phyloP scores from a whole-genome alignment of 2,113 vertebrate genomes.

The Hydrochoerus hydrochaeris region DNA sequence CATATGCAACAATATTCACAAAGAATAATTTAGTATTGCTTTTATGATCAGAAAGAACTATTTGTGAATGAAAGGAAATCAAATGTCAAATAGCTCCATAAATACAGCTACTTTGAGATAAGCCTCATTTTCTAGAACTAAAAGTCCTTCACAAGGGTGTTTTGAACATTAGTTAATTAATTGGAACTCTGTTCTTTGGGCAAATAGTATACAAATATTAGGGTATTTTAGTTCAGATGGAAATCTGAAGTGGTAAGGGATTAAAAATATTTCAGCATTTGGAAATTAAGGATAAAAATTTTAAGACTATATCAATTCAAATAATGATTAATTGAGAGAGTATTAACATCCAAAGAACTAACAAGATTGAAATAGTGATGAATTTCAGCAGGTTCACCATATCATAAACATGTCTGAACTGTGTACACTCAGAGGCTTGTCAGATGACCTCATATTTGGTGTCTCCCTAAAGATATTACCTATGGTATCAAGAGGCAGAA shows the following conservation, averaged over 20 bases:
- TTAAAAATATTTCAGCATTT: slow-evolving; percentile 42
- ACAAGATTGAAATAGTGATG: neutral
- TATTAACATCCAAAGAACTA: neutral
- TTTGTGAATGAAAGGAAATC: neutral
- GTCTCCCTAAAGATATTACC: neutral
- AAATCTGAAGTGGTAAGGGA: slow-evolving; percentile 3
- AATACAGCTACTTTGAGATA: slow-evolving; percentile 8
- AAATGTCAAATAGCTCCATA: neutral
- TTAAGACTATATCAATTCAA: slow-evolving; percentile 38
- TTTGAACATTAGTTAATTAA: slow-evolving; percentile 22
- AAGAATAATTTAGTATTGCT: slow-evolving; percentile 53
- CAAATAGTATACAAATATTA: slow-evolving; percentile 30
- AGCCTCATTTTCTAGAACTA: neutral
- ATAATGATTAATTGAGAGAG: neutral
- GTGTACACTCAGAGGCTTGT: neutral
- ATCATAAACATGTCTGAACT: neutral
- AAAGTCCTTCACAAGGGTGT: neutral
- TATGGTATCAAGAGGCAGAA: neutral
- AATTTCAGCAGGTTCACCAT: neutral
- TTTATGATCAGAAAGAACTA: neutral
- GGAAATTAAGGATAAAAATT: slow-evolving; percentile 28
- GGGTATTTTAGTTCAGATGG: slow-evolving; percentile 50
- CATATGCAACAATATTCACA: neutral
- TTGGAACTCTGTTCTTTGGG: neutral
- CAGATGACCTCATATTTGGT: neutral